These are phyloP conservation scores for Oryzias melastigma DNA, from an alignment of 2,113 vertebrate genomes.

Conservation along the genomic window DNA sequence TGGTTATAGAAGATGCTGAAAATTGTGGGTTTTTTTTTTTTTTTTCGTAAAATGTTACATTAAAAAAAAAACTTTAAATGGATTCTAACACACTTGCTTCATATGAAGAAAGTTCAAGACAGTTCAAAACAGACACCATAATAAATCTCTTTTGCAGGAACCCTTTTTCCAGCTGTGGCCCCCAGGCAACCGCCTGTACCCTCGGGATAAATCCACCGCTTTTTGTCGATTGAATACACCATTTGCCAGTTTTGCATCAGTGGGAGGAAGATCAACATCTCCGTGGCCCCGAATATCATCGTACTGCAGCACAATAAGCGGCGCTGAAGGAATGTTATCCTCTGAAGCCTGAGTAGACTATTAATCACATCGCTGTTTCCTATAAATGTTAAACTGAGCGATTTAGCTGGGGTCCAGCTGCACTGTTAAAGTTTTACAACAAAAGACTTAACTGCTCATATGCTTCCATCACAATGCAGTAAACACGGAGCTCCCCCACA, in stretches of 20 bases:
- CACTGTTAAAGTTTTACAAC: conserved; percentile 21
- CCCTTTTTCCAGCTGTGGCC: too few relatives aligned
- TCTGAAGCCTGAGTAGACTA: conserved; percentile 23
- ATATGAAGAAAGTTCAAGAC: too few relatives aligned
- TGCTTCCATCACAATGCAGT: conserved; percentile 25
- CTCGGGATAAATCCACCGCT: too few relatives aligned
- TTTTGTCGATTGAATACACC: too few relatives aligned
- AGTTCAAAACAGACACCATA: too few relatives aligned
- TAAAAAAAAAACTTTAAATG: too few relatives aligned
- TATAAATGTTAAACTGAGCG: conserved; percentile 38
- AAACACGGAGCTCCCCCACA: conserved; percentile 2
- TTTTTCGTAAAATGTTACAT: too few relatives aligned
- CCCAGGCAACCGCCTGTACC: too few relatives aligned
- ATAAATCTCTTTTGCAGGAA: too few relatives aligned
- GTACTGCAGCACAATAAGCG: conserved; percentile 13
- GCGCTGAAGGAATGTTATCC: conserved; percentile 24
- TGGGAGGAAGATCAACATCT: conserved; percentile 20
- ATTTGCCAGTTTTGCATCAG: conserved; percentile 13
- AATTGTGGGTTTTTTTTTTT: too few relatives aligned
- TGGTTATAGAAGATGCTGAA: too few relatives aligned
- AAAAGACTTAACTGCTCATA: conserved; percentile 23
- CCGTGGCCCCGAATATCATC: conserved; percentile 31
- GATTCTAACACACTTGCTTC: too few relatives aligned
- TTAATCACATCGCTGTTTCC: conserved; percentile 36
- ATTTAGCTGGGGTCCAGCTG: conserved; percentile 15